Evolutionary conservation across 2,888 invertebrate species (phyloP).

Genomic region (Amiota mariae): DNA sequence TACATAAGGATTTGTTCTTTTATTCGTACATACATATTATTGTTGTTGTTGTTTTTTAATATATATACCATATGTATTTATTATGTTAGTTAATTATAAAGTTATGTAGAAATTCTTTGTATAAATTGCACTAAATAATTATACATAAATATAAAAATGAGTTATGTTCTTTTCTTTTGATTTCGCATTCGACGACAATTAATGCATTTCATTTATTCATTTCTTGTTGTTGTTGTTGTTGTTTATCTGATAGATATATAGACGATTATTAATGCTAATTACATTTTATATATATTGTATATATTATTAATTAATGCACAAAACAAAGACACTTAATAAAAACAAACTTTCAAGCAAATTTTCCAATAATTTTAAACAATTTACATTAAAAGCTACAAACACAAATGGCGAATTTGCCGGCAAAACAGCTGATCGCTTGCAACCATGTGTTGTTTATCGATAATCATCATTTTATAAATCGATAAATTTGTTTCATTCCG

Average conservation of each 20-base stretch:
- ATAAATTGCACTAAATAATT: conserved; percentile 28
- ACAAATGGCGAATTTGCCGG: neutral
- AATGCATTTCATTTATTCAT: neutral
- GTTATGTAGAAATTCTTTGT: conserved; percentile 17
- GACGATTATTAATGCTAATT: conserved; percentile 6
- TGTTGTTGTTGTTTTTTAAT: neutral
- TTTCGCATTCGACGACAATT: neutral
- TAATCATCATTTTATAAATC: no score
- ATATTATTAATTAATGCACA: conserved; percentile 12
- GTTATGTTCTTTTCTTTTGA: neutral
- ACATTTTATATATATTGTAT: neutral
- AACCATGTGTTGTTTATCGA: no score
- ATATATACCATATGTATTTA: conserved; percentile 9
- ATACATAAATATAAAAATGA: conserved; percentile 17
- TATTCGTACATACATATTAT: conserved; percentile 9
- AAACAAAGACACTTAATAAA: conserved; percentile 24
- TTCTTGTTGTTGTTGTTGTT: neutral
- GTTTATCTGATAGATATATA: no score
- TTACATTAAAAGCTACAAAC: conserved; percentile 15
- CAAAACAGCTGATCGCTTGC: no score
- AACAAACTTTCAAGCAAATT: neutral
- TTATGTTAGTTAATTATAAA: conserved; percentile 19
- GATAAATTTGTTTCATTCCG: no score
- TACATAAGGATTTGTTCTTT: conserved; percentile 15
- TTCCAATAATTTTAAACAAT: conserved; percentile 12